Base-by-base conservation (phyloP, 2,888 invertebrate genomes). In the Mesorhabditis spiculigera region DNA sequence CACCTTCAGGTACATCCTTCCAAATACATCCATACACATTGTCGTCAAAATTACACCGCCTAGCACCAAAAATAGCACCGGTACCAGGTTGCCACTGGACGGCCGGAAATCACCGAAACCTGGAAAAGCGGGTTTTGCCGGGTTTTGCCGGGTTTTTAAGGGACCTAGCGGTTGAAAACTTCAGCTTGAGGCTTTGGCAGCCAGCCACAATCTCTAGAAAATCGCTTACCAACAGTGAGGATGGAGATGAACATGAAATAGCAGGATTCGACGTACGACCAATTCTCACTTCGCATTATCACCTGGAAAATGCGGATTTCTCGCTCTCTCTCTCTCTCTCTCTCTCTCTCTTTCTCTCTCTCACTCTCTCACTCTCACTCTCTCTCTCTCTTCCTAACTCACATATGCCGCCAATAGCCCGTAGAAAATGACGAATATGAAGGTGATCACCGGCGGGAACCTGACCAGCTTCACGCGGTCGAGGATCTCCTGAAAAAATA, bases 11-110 rank as follows among this genome's bases (percentile, higher is more conserved):
- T 85, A 85, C 84, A 85, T 85, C 63, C 85, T 70, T 2, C 85
- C 85, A 4, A 85, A 83, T 5, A 84, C 82, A 68, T 85, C 85
- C 83, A 82, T 81, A 61, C 82, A 85, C 84, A 83, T 85, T 3
- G 85, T 85, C 0, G 85, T 81, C 5, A 85, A 74, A 65, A 83
- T 81, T 4, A 85, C 81, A 5, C 85, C 85, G 5, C 82, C 83
- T 68, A 77, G 43, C 67, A 82, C 70, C 4, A 82, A 45, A 10
- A 81, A 5, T 8, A 81, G 70, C 6, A 76, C 72, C 43, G 70
- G 70, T 4, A 78, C 58, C 68, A 75, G 73, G 64, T 85, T 84
- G 43, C 80, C 73, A 0, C 80, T 75, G 0, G 76, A 76, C 4
- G 85, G 85, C 3, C 83, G 79, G 64, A 80, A 83, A 68, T 85